Evolutionary conservation across 2,113 vertebrate genomes (phyloP).

Genomic region (Loxodonta africana): DNA sequence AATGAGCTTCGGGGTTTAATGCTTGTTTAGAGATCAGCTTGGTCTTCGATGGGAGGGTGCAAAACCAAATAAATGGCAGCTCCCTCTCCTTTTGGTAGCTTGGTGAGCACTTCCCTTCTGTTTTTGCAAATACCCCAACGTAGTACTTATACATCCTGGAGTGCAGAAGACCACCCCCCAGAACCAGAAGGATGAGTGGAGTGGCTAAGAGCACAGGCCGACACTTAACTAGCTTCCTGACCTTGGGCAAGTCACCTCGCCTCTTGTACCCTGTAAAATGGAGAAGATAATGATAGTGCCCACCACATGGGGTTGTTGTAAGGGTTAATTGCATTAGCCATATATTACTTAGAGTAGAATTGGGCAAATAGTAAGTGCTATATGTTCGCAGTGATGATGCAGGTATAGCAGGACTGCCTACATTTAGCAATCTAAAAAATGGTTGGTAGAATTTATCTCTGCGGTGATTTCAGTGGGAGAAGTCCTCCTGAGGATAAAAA

Average conservation of each 20-base stretch:
- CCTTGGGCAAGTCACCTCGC: background rate
- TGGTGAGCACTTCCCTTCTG: background rate
- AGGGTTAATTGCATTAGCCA: background rate
- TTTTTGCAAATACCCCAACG: background rate
- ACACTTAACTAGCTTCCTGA: background rate
- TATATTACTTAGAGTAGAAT: background rate
- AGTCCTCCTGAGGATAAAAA: background rate
- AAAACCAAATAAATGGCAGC: slow-evolving; percentile 56
- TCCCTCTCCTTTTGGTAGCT: background rate
- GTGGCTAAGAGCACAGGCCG: background rate
- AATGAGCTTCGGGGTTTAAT: slow-evolving; percentile 83
- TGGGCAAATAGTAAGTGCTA: background rate
- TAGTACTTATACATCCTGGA: background rate
- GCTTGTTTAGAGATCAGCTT: slow-evolving; percentile 82
- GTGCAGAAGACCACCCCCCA: background rate
- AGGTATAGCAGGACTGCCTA: background rate
- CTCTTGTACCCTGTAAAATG: background rate
- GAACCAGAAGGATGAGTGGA: background rate
- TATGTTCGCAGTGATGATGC: accelerated
- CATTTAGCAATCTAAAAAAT: background rate
- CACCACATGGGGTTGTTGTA: background rate
- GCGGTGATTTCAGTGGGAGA: background rate
- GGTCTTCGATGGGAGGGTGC: slow-evolving; percentile 13
- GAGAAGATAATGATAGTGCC: background rate
- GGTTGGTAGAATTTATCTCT: background rate